Base-by-base conservation (phyloP, 2,113 vertebrate genomes). In the Phoxinus phoxinus region DNA sequence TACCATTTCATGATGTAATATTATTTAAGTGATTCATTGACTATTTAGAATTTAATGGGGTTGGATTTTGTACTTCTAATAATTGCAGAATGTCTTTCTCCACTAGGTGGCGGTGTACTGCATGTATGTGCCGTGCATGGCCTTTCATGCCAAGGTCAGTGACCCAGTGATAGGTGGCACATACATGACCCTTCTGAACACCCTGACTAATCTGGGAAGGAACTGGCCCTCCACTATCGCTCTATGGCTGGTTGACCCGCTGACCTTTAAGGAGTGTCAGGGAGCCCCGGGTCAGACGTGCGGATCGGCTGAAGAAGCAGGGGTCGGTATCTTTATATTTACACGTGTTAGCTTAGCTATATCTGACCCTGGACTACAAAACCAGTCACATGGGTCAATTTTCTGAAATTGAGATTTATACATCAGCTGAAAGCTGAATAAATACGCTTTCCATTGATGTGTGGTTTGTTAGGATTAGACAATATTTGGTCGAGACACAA, bases 101-200 rank as follows among this genome's bases (percentile, higher is more conserved):
- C 32, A 9, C 67, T 87, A 99, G 98, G 93, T 99, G 90, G 94
- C 97, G 0, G 86, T 99, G 85, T 99, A 99, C 83, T 98, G 98
- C 92, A 99, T 99, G 97, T 99, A 97, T 51, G 98, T 99, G 77
- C 97, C 98, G 41, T 93, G 97, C 86, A 99, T 99, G 98, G 97
- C 98, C 83, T 99, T 99, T 93, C 97, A 99, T 0, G 98, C 98
- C 89, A 99, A 97, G 90, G 97, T 99, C 84, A 99, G 98, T 6
- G 98, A 99, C 86, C 98, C 98, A 0, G 91, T 99, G 63, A 99
- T 99, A 21, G 98, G 98, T 0, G 98, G 98, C 53, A 99, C 98
- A 25, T 99, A 99, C 90, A 99, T 99, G 98, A 99, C 98, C 0
- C 95, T 99, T 61, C 94, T 99, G 37, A 99, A 99, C 82, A 99